These are phyloP conservation scores for Cyaniris semiargus DNA, from an alignment of 2,888 invertebrate genomes.

Conservation along the genomic window DNA sequence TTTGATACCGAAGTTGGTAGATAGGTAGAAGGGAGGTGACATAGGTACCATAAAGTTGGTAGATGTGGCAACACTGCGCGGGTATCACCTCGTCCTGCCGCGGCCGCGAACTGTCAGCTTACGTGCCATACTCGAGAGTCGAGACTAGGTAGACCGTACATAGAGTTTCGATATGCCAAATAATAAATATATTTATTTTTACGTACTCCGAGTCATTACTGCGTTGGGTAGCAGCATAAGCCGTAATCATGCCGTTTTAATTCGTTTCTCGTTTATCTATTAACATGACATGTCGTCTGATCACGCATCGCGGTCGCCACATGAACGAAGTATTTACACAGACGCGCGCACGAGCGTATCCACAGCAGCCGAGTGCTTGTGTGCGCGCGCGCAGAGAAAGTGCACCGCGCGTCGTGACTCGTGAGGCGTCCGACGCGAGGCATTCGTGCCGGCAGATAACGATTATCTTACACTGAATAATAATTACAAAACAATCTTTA, in stretches of 20 bases:
- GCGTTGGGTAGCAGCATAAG: not conserved
- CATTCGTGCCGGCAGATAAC: not conserved
- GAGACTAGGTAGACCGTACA: too few species aligned
- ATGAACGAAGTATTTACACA: not conserved
- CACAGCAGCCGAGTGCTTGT: not conserved
- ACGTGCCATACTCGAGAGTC: too few species aligned
- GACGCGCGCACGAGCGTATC: not conserved
- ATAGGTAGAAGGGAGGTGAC: too few species aligned
- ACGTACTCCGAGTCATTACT: not conserved
- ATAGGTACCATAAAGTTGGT: too few species aligned
- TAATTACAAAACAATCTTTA: not conserved
- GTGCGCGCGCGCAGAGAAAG: slow-evolving; percentile 10
- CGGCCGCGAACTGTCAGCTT: not conserved
- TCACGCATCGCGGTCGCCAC: not conserved
- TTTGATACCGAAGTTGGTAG: too few species aligned
- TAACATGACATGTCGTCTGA: not conserved
- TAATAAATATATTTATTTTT: not conserved
- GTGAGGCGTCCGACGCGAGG: not conserved
- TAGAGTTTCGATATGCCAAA: not conserved
- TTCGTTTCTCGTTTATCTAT: not conserved
- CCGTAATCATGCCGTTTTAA: not conserved
- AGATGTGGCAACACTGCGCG: too few species aligned
- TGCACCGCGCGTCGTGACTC: not conserved
- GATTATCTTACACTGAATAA: not conserved
- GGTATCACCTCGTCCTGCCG: not conserved